Percentiles rank a stretch among this genome's conserved stretches.
Conservation (phyloP, 2,888 invertebrate genomes). For the Xanthia togata region DNA sequence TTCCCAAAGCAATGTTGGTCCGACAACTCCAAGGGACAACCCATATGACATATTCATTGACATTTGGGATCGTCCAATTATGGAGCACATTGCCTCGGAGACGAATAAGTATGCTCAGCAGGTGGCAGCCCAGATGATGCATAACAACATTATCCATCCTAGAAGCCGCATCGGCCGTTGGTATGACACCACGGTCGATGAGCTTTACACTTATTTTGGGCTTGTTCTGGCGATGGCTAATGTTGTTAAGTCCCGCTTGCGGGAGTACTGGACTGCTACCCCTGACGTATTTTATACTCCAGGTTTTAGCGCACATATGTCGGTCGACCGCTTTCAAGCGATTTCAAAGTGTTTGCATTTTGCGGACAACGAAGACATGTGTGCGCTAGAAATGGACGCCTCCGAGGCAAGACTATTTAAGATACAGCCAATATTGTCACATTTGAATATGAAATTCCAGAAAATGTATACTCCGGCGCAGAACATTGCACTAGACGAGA, state of each 20-base stretch:
- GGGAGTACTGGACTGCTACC: background rate
- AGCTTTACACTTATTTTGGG: background rate
- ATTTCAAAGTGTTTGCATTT: too few species aligned
- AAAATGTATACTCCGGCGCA: background rate
- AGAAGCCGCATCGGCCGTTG: background rate
- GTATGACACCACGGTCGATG: background rate
- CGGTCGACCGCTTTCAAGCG: too few species aligned
- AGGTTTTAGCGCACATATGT: constrained; percentile 12
- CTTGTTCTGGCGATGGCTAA: background rate
- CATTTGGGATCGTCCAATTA: constrained; percentile 65
- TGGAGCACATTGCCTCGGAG: constrained; percentile 62
- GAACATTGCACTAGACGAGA: background rate
- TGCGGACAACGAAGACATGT: background rate
- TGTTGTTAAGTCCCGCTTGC: background rate
- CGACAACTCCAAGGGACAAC: constrained; percentile 45
- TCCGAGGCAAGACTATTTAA: constrained; percentile 5
- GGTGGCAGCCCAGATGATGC: background rate
- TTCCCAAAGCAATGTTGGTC: constrained; percentile 43
- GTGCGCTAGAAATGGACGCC: background rate
- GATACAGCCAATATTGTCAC: background rate
- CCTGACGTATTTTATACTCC: constrained; percentile 12
- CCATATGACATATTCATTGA: constrained; percentile 59
- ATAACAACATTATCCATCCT: background rate
- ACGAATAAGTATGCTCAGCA: constrained; percentile 51
- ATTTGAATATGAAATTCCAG: background rate